Evolutionary conservation across 2,888 invertebrate species (phyloP), one percentile per base, ranked within the genome.

Genomic region (Ctena decussata): DNA sequence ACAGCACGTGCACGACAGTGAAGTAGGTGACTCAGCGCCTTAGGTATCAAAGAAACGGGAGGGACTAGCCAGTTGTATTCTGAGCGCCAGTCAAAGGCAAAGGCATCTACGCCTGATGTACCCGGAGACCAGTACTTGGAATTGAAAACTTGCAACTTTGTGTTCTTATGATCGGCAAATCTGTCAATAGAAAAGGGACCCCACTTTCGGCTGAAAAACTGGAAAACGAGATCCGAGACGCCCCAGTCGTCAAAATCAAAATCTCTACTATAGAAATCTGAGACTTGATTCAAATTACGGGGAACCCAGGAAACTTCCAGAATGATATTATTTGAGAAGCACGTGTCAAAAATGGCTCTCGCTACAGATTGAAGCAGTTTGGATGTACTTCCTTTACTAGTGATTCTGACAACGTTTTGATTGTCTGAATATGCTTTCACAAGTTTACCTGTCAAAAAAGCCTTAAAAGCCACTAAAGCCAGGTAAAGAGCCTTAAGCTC

Each of bases 381-480:
- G 8, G 11, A 39, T 27, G 41, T 65, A 30, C 77, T 69, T 0
- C 69, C 77, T 41, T 37, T 77, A 21, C 53, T 41, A 30, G 39
- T 44, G 27, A 57, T 69, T 30, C 44, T 65, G 0, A 77, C 77
- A 21, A 69, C 44, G 65, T 77, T 77, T 32, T 77, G 77, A 41
- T 77, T 77, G 21, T 69, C 77, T 24, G 44, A 30, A 30, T 77
- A 65, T n/a, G 65, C 69, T 39, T 77, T 77, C 8, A 77, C 77
- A 15, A 77, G 53, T 32, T 77, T 77, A 18, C 69, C 60, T 27
- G 6, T n/a, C 27, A 75, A 37, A 60, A 53, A 15, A n/a, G 8
- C 5, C 21, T 21, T 53, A n/a, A 53, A 53, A 8, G 53, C 8
- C 53, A 53, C 53, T 15, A 53, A 21, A 53, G 53, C 53, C 5